Conservation (phyloP, 2,888 invertebrate genomes). For the Gymnoscelis rufifasciata region DNA sequence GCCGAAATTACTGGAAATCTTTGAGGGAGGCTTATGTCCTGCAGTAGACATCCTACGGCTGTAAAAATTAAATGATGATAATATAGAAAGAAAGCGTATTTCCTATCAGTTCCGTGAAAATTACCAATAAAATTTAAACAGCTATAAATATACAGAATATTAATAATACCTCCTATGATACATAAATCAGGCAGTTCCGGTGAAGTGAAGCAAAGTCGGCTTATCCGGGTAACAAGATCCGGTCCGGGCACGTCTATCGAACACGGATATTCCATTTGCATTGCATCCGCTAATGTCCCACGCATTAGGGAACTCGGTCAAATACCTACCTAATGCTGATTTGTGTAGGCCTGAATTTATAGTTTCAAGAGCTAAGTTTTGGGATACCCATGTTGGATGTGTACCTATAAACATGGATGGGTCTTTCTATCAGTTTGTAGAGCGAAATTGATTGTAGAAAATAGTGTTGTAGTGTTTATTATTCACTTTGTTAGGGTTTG, state of each 20-base stretch:
- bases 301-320: constrained; percentile 38
- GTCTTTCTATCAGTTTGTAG: no score
- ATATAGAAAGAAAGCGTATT: no score
- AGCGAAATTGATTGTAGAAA: no score
- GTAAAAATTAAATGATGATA: no score
- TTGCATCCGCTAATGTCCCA: constrained; percentile 45
- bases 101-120: no score
- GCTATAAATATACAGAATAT: not conserved
- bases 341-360: constrained; percentile 14
- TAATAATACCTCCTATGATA: constrained; percentile 1
- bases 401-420: no score
- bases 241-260: constrained; percentile 51
- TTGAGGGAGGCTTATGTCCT: no score
- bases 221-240: constrained; percentile 52
- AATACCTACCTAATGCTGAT: constrained; percentile 33
- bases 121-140: no score
- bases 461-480: no score
- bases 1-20: no score
- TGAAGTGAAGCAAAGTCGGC: constrained; percentile 43
- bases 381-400: not conserved
- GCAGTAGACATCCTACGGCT: no score
- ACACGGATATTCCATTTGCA: constrained; percentile 66
- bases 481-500: no score
- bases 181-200: constrained; percentile 35
- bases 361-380: constrained; percentile 6